Percentiles rank a stretch among this genome's conserved stretches.
These are phyloP conservation scores for Amiota minor DNA, from an alignment of 2,888 invertebrate species.

Conservation along the genomic window DNA sequence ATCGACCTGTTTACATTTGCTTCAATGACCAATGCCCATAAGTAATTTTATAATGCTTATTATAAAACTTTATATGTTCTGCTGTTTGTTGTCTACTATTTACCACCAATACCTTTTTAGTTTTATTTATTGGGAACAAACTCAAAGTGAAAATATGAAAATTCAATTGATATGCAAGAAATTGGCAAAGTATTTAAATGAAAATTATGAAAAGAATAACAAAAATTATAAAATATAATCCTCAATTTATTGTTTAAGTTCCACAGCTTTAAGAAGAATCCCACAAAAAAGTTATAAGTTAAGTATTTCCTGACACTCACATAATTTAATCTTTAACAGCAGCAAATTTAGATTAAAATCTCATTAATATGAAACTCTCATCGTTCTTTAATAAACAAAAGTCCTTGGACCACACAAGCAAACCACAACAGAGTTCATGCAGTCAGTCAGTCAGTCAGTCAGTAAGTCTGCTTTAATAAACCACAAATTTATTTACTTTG, in stretches of 20 bases:
- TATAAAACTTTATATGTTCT: not conserved
- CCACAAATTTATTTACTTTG: conserved; percentile 18
- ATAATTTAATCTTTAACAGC: not conserved
- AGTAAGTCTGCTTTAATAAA: not conserved
- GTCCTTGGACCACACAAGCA: conserved; percentile 18
- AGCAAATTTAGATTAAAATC: not conserved
- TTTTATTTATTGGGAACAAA: conserved; percentile 57
- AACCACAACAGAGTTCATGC: no score
- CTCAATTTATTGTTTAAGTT: no score
- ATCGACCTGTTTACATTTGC: conserved; percentile 2
- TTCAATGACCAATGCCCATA: not conserved
- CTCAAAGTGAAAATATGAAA: not conserved
- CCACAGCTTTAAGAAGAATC: no score
- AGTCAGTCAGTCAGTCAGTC: no score
- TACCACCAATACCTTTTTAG: conserved; percentile 57
- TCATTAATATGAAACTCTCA: conserved; percentile 5
- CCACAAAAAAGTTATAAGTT: no score
- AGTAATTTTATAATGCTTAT: conserved; percentile 14
- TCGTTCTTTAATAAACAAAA: no score
- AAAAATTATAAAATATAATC: no score
- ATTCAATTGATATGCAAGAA: not conserved
- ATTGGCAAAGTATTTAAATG: not conserved
- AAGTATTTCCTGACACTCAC: no score
- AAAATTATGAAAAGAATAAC: not conserved
- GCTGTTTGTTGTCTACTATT: no score